Conservation (phyloP, 2,113 vertebrate species). For the Cryptoleucopteryx plumbea region DNA sequence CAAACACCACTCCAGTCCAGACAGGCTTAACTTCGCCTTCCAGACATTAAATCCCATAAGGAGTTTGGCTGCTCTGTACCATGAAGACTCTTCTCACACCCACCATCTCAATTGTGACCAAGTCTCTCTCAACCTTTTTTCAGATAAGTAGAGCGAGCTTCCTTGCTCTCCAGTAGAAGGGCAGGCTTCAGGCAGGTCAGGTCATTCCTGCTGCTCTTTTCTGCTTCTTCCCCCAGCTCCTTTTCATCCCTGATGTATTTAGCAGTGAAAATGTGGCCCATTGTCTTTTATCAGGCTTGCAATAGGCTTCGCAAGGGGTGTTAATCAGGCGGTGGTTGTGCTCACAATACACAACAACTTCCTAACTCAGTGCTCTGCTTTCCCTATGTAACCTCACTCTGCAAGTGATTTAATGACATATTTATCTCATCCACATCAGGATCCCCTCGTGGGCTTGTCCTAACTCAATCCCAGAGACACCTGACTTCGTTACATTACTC, state of each 20-base stretch:
- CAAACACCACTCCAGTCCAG: background rate
- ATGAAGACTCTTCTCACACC: background rate
- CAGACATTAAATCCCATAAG: background rate
- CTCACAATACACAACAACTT: background rate
- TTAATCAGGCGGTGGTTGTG: background rate
- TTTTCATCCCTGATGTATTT: conserved; percentile 44
- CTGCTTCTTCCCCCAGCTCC: background rate
- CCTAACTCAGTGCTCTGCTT: background rate
- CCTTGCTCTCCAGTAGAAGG: background rate
- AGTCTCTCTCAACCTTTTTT: background rate
- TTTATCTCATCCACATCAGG: conserved; percentile 14
- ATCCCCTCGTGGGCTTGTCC: background rate
- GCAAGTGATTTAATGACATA: background rate
- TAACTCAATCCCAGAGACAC: conserved; percentile 32
- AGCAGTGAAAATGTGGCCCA: background rate
- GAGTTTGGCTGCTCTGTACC: background rate
- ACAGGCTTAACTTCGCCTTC: background rate
- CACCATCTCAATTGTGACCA: rapidly evolving
- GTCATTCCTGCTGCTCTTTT: background rate
- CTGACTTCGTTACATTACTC: background rate
- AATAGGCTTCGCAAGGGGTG: background rate
- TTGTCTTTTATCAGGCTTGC: conserved; percentile 37
- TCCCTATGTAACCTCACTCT: background rate
- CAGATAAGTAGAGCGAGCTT: rapidly evolving
- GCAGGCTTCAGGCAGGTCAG: background rate